Evolutionary conservation across 2,888 invertebrate species (phyloP), one percentile per base, ranked within the genome.

Genomic region (Sphinx pinastri): DNA sequence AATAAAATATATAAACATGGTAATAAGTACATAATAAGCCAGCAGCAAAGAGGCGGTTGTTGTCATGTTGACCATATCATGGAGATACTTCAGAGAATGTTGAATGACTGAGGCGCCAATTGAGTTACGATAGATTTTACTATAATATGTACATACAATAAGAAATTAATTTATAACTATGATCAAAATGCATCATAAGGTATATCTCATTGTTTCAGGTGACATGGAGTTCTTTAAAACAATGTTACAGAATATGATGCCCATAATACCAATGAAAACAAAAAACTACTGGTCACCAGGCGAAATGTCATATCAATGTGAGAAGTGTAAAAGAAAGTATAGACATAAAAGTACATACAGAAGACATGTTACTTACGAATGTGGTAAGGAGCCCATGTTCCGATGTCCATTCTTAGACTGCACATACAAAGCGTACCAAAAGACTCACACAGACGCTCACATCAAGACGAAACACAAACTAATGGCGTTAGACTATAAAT

Each of bases 281-380:
- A 94, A 94, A 87, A 93, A 92, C 80, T 94, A 88, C 81, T 93
- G 94, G 93, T 89, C 93, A 8, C 91, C 90, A 68, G 93, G 90
- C 77, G 92, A 93, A 75, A 88, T 90, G 84, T 88, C 88, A 70
- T 94, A 88, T 73, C 94, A 95, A 77, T 96, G 97, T 84, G 95
- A 95, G 74, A 95, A 95, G 77, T 97, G 97, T 86, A 95, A 96
- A 82, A 95, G 96, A 85, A 95, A 95, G 79, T 97, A 97, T 88
- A 95, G 96, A 76, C 96, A 96, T 90, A 96, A 96, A 88, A 96
- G 96, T 78, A 96, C 96, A 38, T 95, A 97, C 79, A 94, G 96
- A 82, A 95, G 97, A 80, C 97, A 97, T 83, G 90, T 96, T 68
- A 96, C 96, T 58, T 95, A 95, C 77, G 96, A 96, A 81, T 96